phyloP scores from a whole-genome alignment of 2,888 invertebrate species.

The Cistogaster globosa region DNA sequence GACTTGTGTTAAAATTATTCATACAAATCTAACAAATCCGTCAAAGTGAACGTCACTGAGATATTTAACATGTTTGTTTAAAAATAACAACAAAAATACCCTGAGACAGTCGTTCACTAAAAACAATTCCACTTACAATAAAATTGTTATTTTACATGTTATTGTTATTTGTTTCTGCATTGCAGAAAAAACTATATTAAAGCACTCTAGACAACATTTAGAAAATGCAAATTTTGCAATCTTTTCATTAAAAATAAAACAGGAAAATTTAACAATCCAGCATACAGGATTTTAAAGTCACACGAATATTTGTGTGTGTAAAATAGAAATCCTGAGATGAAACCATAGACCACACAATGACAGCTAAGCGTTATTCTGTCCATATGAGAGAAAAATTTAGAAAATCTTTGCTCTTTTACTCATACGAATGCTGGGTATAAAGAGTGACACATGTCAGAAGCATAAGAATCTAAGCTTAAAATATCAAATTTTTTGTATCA shows the following conservation, averaged over 20 bases:
- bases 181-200: constrained; percentile 53
- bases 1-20: constrained; percentile 36
- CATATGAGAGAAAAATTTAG: constrained; percentile 48
- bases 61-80: constrained; percentile 56
- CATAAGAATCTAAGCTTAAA: constrained; percentile 74
- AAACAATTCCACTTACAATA: constrained; percentile 2
- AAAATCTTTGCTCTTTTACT: constrained; percentile 12
- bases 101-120: background rate
- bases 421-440: constrained; percentile 74
- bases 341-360: constrained; percentile 70
- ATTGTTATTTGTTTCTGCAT: constrained; percentile 47
- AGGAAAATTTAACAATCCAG: constrained; percentile 54
- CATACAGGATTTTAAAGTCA: constrained; percentile 52
- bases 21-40: constrained; percentile 4
- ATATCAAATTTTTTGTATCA: constrained; percentile 61
- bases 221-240: constrained; percentile 79
- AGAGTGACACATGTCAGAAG: constrained; percentile 82
- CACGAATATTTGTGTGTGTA: constrained; percentile 19
- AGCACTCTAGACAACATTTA: constrained; percentile 72
- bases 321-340: constrained; percentile 69
- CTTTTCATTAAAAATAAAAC: constrained; percentile 35
- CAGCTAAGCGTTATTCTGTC: constrained; percentile 63
- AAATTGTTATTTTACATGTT: constrained; percentile 45
- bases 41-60: constrained; percentile 50
- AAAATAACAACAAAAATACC: constrained; percentile 5